These are phyloP conservation scores for Tridacna crocea DNA, from an alignment of 2,888 invertebrate species.

Conservation along the genomic window DNA sequence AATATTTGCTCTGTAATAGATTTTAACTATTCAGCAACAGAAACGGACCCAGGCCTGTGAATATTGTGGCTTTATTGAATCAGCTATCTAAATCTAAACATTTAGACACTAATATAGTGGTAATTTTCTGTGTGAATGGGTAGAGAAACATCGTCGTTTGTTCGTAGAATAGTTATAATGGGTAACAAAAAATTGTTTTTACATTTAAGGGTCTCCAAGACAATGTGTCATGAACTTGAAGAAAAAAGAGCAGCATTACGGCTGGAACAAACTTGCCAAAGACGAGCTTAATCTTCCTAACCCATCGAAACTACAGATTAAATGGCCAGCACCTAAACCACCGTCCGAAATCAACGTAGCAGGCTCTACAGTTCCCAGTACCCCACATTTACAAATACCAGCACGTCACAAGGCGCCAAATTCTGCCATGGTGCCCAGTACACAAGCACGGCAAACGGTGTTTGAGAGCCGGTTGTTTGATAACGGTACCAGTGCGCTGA, in stretches of 20 bases:
- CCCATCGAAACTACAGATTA: conserved; percentile 23
- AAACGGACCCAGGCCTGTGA: no score
- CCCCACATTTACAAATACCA: conserved; percentile 28
- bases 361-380: not conserved
- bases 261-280: not conserved
- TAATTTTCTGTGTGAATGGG: no score
- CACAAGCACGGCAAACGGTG: not conserved
- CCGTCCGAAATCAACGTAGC: conserved; percentile 30
- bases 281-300: conserved; percentile 13
- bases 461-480: not conserved
- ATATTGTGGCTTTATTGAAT: no score
- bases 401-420: conserved; percentile 17
- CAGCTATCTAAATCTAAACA: no score
- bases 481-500: not conserved
- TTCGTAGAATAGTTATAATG: no score
- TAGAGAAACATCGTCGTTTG: no score
- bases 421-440: not conserved
- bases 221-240: conserved; percentile 27
- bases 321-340: conserved; percentile 54
- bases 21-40: no score
- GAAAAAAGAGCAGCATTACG: not conserved
- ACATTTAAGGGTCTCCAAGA: conserved; percentile 31
- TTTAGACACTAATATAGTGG: no score
- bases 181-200: not conserved
- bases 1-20: no score